A percentile compares a stretch with the other conserved stretches of the same genome.
Evolutionary conservation across 1,140 invertebrate species (phyloP).

Genomic region (Scaptomyza montana): DNA sequence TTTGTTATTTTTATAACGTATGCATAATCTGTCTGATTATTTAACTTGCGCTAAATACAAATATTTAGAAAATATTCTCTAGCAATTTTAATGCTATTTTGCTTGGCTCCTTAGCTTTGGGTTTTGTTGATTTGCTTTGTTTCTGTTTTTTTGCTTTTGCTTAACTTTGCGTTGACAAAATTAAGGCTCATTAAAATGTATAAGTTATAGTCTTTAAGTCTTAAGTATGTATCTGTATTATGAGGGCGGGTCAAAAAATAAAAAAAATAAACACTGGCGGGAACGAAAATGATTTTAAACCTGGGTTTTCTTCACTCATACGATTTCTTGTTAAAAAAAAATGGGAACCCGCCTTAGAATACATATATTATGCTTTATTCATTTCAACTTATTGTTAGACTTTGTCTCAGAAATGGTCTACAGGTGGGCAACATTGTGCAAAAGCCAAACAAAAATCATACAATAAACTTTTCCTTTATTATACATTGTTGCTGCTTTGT

Average conservation of each 20-base stretch:
- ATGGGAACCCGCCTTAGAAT: too few species aligned
- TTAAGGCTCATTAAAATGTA: slow-evolving; percentile 73
- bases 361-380: slow-evolving; percentile 14
- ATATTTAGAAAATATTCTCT: slow-evolving; percentile 78
- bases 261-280: too few species aligned
- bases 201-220: slow-evolving; percentile 32
- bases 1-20: slow-evolving; percentile 66
- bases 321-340: too few species aligned
- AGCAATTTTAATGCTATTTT: slow-evolving; percentile 78
- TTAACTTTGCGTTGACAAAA: slow-evolving; percentile 41
- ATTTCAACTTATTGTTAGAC: slow-evolving; percentile 30
- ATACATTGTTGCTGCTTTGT: background rate
- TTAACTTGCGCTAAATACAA: slow-evolving; percentile 81
- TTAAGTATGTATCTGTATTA: slow-evolving; percentile 22
- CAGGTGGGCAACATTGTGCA: slow-evolving; percentile 32
- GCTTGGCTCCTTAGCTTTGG: slow-evolving; percentile 62
- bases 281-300: too few species aligned
- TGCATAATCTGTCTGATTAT: slow-evolving; percentile 79
- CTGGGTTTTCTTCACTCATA: too few species aligned
- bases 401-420: slow-evolving; percentile 41
- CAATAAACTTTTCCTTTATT: slow-evolving; percentile 20
- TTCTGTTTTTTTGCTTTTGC: slow-evolving; percentile 23
- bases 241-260: too few species aligned
- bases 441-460: slow-evolving; percentile 4
- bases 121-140: slow-evolving; percentile 28